These are phyloP conservation scores for Buceros bicornis DNA, from an alignment of 2,797 vertebrate species.

Conservation along the genomic window DNA sequence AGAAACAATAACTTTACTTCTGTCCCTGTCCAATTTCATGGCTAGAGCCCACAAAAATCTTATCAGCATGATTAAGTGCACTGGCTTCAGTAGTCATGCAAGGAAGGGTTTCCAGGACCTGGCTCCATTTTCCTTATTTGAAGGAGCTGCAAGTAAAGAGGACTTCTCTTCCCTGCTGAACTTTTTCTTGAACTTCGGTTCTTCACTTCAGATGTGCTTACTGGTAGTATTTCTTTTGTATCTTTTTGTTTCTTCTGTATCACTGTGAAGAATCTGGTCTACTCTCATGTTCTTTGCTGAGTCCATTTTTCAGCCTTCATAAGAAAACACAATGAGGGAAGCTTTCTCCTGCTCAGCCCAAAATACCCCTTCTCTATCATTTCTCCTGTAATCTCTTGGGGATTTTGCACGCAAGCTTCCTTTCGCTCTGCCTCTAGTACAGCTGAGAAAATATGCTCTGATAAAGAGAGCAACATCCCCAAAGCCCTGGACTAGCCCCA, in stretches of 20 bases:
- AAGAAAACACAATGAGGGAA: not conserved
- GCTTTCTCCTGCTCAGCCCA: not conserved
- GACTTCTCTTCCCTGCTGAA: not conserved
- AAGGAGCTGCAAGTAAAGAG: constrained; percentile 5
- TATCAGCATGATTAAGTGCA: constrained; percentile 3
- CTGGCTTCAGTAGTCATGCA: not conserved
- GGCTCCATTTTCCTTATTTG: not conserved
- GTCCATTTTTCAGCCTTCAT: not conserved
- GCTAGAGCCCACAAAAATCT: constrained; percentile 1
- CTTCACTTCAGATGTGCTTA: not conserved
- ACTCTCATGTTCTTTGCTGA: not conserved
- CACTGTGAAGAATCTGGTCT: not conserved
- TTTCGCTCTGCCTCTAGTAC: not conserved
- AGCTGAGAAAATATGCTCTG: not conserved
- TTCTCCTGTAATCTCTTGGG: not conserved
- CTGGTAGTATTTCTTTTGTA: not conserved
- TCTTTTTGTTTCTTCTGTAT: too few relatives aligned
- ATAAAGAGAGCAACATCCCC: not conserved
- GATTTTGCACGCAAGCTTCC: not conserved
- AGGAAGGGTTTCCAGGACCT: not conserved
- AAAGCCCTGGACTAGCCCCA: not conserved
- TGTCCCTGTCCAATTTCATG: constrained; percentile 5
- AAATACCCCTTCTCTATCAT: not conserved
- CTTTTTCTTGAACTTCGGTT: not conserved
- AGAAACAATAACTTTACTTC: constrained; percentile 29